Percentiles rank a stretch among this genome's conserved stretches.
Conservation (phyloP, 1,140 invertebrate species). For the Nasonia giraulti region DNA sequence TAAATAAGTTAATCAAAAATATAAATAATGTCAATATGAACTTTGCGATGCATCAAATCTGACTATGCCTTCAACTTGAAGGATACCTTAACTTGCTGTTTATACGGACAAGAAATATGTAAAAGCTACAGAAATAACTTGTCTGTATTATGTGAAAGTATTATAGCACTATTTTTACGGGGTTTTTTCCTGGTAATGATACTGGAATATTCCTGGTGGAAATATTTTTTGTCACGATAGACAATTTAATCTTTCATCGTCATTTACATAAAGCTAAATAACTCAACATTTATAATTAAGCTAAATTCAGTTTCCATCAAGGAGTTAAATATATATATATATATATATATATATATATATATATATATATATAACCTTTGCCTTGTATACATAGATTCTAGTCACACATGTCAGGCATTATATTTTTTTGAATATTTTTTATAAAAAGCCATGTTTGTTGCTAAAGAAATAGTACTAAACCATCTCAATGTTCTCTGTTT, state of each 20-base stretch:
- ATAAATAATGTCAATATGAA: background rate
- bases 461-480: background rate
- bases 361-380: background rate
- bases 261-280: background rate
- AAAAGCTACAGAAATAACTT: background rate
- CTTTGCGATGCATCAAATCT: background rate
- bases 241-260: background rate
- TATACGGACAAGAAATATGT: background rate
- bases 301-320: background rate
- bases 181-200: background rate
- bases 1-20: background rate
- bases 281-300: background rate
- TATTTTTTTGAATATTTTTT: slow-evolving; percentile 11
- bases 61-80: background rate
- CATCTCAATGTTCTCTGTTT: background rate
- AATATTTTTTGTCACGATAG: background rate
- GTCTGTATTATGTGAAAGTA: slow-evolving; percentile 22
- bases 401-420: slow-evolving; percentile 14
- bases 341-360: too few relatives aligned
- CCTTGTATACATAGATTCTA: slow-evolving; percentile 27
- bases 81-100: background rate
- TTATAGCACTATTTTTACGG: slow-evolving; percentile 4
- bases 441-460: background rate
- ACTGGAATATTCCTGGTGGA: background rate
- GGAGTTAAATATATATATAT: background rate